phyloP scores from a whole-genome alignment of 2,113 vertebrate species.

The Mixornis gularis region DNA sequence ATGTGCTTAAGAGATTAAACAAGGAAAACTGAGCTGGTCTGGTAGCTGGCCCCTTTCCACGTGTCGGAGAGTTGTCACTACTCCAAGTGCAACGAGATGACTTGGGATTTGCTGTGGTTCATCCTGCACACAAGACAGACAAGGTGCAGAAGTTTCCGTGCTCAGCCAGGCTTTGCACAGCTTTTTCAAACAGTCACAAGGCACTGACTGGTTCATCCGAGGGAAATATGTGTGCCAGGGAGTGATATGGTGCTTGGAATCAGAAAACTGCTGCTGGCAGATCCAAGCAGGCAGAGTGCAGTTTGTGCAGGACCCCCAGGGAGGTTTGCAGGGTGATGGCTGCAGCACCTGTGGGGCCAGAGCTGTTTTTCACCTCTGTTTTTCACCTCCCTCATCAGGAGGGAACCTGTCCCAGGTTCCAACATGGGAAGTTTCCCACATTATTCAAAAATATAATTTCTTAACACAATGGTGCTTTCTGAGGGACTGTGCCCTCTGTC shows the following conservation, averaged over 20 bases:
- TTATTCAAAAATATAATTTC: neutral
- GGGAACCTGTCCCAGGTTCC: neutral
- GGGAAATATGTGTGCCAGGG: neutral
- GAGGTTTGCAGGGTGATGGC: neutral
- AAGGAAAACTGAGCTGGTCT: conserved; percentile 56
- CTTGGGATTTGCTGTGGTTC: conserved; percentile 13
- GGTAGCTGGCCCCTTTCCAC: conserved; percentile 54
- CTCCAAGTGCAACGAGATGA: neutral
- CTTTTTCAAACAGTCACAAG: neutral
- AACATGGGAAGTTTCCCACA: neutral
- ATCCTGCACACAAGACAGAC: neutral
- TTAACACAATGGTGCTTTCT: neutral
- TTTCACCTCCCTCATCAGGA: neutral
- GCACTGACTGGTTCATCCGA: neutral
- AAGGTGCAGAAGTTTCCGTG: neutral
- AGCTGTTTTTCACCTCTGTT: neutral
- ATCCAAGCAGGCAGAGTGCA: neutral
- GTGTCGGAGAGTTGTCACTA: conserved; percentile 20
- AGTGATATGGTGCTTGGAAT: neutral
- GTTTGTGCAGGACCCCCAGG: neutral
- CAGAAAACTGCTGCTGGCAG: neutral
- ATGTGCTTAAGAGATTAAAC: conserved; percentile 70
- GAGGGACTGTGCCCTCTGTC: neutral
- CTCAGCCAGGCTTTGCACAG: conserved; percentile 23
- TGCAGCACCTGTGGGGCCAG: neutral